A percentile compares a stretch with the other conserved stretches of the same genome.
Conservation (phyloP, 35 echinoderm and acorn worm genomes). For the Apostichopus parvimensis region DNA sequence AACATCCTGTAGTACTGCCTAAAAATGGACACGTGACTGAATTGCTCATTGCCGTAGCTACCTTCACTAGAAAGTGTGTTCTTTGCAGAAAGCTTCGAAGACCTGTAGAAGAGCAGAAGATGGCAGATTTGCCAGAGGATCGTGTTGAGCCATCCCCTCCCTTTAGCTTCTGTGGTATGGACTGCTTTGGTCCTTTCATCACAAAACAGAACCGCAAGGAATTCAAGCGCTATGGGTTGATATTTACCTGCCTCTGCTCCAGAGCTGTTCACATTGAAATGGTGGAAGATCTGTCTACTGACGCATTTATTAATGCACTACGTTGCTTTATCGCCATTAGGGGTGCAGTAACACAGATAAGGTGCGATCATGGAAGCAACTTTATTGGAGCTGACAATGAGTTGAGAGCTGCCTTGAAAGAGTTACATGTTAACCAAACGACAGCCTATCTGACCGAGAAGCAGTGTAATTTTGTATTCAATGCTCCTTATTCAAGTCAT, state of each 20-base stretch:
- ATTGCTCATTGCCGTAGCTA: constrained; percentile 44
- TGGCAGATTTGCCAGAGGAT: constrained; percentile 6
- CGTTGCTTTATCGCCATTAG: constrained; percentile 51
- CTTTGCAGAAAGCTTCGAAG: constrained; percentile 26
- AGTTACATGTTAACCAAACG: not conserved
- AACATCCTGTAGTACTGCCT: constrained; percentile 16
- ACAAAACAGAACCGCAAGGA: no score
- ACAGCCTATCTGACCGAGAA: constrained; percentile 41
- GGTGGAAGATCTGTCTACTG: no score
- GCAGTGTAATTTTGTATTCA: constrained; percentile 50
- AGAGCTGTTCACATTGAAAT: no score
- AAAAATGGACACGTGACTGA: constrained; percentile 48
- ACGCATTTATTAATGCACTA: not conserved
- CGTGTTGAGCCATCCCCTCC: no score
- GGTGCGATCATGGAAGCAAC: not conserved
- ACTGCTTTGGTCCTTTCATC: no score
- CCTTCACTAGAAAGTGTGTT: constrained; percentile 11
- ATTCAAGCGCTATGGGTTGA: not conserved
- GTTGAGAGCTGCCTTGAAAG: not conserved
- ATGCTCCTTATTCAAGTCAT: constrained; percentile 37
- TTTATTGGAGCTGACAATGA: constrained; percentile 47
- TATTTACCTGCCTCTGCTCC: no score
- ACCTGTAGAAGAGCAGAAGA: constrained; percentile 40
- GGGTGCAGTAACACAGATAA: constrained; percentile 19
- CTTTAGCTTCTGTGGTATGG: no score